These are phyloP conservation scores for Pandion haliaetus DNA, from an alignment of 2,113 vertebrate genomes.

Conservation along the genomic window DNA sequence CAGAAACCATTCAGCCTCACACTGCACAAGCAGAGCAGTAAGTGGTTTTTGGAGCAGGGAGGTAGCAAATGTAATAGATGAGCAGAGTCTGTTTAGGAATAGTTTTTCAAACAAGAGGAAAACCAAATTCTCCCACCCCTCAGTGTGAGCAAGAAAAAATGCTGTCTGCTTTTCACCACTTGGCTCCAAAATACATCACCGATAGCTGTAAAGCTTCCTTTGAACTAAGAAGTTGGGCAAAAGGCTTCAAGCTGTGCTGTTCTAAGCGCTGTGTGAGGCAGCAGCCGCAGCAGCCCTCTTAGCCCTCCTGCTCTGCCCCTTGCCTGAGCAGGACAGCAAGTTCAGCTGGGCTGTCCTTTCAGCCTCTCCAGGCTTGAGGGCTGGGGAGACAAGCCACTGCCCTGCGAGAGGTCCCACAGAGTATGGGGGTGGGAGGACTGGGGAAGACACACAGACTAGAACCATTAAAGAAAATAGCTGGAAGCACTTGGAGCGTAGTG, in stretches of 20 bases:
- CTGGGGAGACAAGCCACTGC: neutral
- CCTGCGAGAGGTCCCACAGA: neutral
- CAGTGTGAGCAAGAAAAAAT: neutral
- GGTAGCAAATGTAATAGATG: neutral
- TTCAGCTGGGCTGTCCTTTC: neutral
- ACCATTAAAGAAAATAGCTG: neutral
- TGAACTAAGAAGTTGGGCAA: neutral
- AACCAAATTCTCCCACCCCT: neutral
- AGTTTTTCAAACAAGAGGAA: neutral
- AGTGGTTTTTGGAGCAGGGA: neutral
- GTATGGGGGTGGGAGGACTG: rapidly evolving
- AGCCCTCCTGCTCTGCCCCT: neutral
- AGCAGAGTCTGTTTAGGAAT: neutral
- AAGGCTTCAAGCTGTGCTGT: neutral
- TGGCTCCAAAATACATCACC: neutral
- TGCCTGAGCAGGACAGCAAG: neutral
- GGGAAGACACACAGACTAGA: neutral
- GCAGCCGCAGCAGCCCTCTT: neutral
- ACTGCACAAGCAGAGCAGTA: rapidly evolving
- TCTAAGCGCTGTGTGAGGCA: rapidly evolving
- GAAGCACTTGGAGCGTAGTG: neutral
- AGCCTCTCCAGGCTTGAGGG: neutral
- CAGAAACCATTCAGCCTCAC: neutral
- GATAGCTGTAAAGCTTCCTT: neutral
- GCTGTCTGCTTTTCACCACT: neutral